phyloP scores from a whole-genome alignment of 2,113 vertebrate genomes.

The Corvus hawaiiensis region DNA sequence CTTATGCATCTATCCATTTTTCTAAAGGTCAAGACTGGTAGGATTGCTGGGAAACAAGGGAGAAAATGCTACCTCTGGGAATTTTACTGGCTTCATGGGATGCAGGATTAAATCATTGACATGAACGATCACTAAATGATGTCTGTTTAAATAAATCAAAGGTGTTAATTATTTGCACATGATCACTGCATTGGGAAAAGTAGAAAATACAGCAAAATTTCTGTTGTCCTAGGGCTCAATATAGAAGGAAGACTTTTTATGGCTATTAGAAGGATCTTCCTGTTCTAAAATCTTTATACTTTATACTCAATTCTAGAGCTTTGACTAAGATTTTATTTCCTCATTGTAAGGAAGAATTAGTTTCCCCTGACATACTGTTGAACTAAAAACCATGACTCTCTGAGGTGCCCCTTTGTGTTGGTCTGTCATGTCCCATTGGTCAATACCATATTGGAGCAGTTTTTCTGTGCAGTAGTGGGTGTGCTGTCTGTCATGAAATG shows the following conservation, averaged over 20 bases:
- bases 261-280: no score
- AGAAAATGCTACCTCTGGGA: not conserved
- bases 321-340: not conserved
- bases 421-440: not conserved
- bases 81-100: not conserved
- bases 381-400: not conserved
- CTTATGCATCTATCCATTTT: not conserved
- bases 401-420: not conserved
- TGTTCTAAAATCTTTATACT: not conserved
- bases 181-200: not conserved
- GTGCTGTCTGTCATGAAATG: rapidly evolving
- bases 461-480: not conserved
- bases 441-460: rapidly evolving
- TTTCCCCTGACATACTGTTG: not conserved
- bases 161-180: not conserved
- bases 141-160: not conserved
- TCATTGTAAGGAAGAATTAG: not conserved
- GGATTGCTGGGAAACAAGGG: not conserved
- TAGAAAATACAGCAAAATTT: not conserved
- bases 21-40: not conserved
- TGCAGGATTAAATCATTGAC: not conserved
- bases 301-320: not conserved
- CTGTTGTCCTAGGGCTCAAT: not conserved
- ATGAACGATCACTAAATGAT: not conserved
- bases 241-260: not conserved